Evolutionary conservation across 1,140 invertebrate species (phyloP), one percentile per base, ranked within the genome.

Genomic region (Zophobas morio): DNA sequence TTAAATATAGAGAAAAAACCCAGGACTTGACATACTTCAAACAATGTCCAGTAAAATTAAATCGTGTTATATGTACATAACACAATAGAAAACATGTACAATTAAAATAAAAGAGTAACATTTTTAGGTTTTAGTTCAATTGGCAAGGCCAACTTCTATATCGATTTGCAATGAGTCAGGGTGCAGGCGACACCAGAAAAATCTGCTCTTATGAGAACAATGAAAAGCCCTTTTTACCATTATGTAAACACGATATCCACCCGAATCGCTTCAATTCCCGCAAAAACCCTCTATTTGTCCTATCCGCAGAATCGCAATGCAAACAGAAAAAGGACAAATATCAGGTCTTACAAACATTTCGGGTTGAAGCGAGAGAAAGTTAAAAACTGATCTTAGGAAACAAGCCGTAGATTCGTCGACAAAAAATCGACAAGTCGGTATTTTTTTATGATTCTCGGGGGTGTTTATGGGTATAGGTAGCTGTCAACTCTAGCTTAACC

Each of bases 301-400:
- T 66, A 42, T 66, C 60, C 39, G 39, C 60, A 42, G 60, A 66
- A 66, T 66, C 60, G 60, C 60, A 66, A 39, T 66, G 60, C 42
- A 66, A 66, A 66, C 60, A 66, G 39, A 66, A 66, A 66, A 66
- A 42, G 60, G 60, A 66, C 60, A 66, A 66, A 66, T 40, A 66
- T 40, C 39, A 39, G 42, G 42, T 66, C 60, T 6, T 8, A n/a
- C 60, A 66, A 66, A 66, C 39, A 66, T 66, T 66, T 42, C 37
- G 37, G 60, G 39, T 4, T 4, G n/a, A 8, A 66, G 36, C 37
- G 60, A 66, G 39, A 20, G 33, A 20, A 34, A 34, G 60, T 40
- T 34, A 66, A 66, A 66, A 66, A 8, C 37, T n/a, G 39, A 6
- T 42, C 60, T 66, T 36, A 6, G 37, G 39, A 42, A n/a, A 60